phyloP scores from a whole-genome alignment of 2,888 invertebrate genomes.

The Osmoderma eremita region DNA sequence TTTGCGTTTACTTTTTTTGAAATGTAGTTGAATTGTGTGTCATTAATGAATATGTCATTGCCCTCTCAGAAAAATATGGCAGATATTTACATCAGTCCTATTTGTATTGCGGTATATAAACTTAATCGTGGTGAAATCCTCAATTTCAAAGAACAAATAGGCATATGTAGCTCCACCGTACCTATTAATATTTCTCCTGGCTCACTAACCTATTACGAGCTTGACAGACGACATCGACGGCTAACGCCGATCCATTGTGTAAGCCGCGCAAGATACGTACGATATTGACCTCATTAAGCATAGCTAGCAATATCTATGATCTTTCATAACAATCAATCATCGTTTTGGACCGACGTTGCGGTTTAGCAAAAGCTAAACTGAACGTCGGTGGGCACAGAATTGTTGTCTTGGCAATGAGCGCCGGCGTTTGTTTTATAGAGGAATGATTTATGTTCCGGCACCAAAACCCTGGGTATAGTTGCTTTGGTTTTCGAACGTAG shows the following conservation, averaged over 20 bases:
- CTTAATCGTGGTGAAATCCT: too few relatives aligned
- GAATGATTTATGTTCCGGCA: constrained; percentile 43
- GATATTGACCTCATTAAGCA: constrained; percentile 24
- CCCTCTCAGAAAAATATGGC: too few relatives aligned
- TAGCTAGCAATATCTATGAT: constrained; percentile 46
- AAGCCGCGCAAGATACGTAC: neutral
- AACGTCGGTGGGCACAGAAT: constrained; percentile 49
- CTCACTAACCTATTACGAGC: neutral
- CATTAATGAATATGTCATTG: too few relatives aligned
- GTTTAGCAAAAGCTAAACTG: constrained; percentile 50
- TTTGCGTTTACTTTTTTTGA: too few relatives aligned
- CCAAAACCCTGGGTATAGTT: constrained; percentile 32
- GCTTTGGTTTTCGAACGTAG: constrained; percentile 39
- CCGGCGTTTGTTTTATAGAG: constrained; percentile 45
- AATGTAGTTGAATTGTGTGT: too few relatives aligned
- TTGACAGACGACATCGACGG: neutral
- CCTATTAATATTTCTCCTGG: constrained; percentile 10
- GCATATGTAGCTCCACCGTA: too few relatives aligned
- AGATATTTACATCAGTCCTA: too few relatives aligned
- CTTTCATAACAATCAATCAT: constrained; percentile 51
- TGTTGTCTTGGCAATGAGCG: constrained; percentile 46
- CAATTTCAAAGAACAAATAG: too few relatives aligned
- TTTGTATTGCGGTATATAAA: too few relatives aligned
- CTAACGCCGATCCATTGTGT: constrained; percentile 20
- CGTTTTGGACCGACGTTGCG: constrained; percentile 47